These are phyloP conservation scores for Melinopterus prodromus DNA, from an alignment of 2,888 invertebrate species.

Conservation along the genomic window DNA sequence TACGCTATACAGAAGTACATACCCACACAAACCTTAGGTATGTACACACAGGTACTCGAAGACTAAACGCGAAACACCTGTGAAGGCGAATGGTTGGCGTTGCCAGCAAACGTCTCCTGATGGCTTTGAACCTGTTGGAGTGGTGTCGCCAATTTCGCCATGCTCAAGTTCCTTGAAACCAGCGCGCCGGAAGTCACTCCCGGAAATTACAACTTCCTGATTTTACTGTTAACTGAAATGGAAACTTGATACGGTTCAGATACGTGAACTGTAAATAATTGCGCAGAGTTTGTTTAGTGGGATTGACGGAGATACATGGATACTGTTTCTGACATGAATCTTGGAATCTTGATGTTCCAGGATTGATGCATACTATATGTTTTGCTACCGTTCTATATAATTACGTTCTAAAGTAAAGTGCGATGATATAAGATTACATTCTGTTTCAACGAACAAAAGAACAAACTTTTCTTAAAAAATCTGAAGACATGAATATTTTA, in stretches of 20 bases:
- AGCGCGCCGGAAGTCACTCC: not conserved
- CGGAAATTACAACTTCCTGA: conserved; percentile 4
- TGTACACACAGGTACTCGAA: not conserved
- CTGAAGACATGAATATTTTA: too few species aligned
- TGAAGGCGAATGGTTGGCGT: not conserved
- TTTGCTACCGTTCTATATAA: too few species aligned
- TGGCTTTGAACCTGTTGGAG: not conserved
- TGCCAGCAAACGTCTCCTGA: not conserved
- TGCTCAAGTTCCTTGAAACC: not conserved
- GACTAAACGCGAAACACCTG: not conserved
- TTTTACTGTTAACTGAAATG: not conserved
- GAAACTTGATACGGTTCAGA: not conserved
- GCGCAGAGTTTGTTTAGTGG: not conserved
- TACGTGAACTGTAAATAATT: not conserved
- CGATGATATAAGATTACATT: too few species aligned
- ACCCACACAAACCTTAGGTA: conserved; percentile 6
- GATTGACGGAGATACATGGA: not conserved
- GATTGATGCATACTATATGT: not conserved
- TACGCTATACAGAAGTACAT: conserved; percentile 5
- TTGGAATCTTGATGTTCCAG: not conserved
- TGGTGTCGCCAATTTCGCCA: not conserved
- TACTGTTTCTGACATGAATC: not conserved
- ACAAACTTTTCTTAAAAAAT: too few species aligned
- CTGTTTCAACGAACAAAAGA: too few species aligned
- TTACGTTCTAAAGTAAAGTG: too few species aligned